These are phyloP conservation scores for Musca vetustissima DNA, from an alignment of 1,140 invertebrate genomes.

Conservation along the genomic window DNA sequence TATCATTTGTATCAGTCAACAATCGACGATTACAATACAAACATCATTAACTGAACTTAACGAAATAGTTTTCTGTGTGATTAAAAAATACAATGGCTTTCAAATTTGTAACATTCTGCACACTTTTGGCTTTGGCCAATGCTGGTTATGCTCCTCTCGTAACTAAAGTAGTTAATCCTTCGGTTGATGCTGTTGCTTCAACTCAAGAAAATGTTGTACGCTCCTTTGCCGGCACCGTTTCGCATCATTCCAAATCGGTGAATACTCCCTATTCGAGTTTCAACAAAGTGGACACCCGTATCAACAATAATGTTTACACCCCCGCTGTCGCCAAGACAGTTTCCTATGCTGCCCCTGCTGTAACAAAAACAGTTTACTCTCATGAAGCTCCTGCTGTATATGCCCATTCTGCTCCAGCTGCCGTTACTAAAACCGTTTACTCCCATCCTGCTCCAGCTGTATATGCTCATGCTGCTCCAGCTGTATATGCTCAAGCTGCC, in stretches of 20 bases:
- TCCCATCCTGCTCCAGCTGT: conserved; percentile 32
- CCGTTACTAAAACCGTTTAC: conserved; percentile 42
- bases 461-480: conserved; percentile 25
- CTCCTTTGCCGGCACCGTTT: conserved; percentile 62
- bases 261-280: conserved; percentile 67
- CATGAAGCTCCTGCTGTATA: conserved; percentile 33
- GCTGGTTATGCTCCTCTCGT: conserved; percentile 53
- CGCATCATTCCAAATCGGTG: conserved; percentile 64
- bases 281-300: conserved; percentile 62
- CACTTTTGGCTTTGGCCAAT: conserved; percentile 54
- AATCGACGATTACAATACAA: conserved; percentile 24
- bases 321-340: conserved; percentile 53
- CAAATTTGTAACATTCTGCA: conserved; percentile 56
- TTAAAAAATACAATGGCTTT: conserved; percentile 45
- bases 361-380: conserved; percentile 38
- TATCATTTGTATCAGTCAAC: conserved; percentile 11
- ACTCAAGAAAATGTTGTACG: conserved; percentile 62
- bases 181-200: conserved; percentile 59
- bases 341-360: conserved; percentile 47
- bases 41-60: conserved; percentile 24
- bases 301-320: conserved; percentile 62
- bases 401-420: conserved; percentile 27
- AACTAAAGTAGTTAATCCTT: conserved; percentile 53
- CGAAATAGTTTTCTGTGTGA: background rate
- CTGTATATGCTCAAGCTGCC: conserved; percentile 32